Evolutionary conservation across 1,140 invertebrate genomes (phyloP).

Genomic region (Pogonognathellus flavescens): DNA sequence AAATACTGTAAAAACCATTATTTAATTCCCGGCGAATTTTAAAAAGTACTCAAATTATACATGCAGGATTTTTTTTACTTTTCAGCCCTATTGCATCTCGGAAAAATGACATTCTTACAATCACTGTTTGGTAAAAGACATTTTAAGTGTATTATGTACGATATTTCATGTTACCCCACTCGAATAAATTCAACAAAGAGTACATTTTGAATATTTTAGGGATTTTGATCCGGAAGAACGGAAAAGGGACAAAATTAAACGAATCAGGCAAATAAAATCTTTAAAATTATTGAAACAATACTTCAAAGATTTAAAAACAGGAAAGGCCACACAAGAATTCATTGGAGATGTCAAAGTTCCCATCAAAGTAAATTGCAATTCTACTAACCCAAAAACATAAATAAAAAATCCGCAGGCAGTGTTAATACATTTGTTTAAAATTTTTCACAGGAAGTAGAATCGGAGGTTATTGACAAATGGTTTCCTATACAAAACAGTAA

Average conservation of each 20-base stretch:
- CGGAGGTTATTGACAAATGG: slow-evolving; percentile 17
- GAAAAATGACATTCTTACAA: not conserved
- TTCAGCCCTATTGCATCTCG: not conserved
- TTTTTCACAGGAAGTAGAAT: not conserved
- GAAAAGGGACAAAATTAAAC: not conserved
- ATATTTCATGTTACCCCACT: too few species aligned
- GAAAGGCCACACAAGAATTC: not conserved
- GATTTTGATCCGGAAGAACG: not conserved
- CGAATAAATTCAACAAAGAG: too few species aligned
- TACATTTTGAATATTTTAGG: not conserved
- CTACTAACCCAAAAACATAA: too few species aligned
- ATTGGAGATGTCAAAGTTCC: not conserved
- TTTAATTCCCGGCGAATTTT: too few species aligned
- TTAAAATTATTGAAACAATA: not conserved
- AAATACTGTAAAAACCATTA: too few species aligned
- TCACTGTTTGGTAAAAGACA: not conserved
- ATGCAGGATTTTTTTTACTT: too few species aligned
- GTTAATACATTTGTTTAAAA: too few species aligned
- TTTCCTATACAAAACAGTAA: not conserved
- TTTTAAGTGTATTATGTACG: too few species aligned
- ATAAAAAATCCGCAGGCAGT: too few species aligned
- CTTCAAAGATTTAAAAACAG: not conserved
- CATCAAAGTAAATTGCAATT: too few species aligned
- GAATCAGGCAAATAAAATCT: not conserved
- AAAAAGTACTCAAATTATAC: too few species aligned